Evolutionary conservation across 2,888 invertebrate species (phyloP), one percentile per base, ranked within the genome.

Genomic region (Cosmia pyralina): DNA sequence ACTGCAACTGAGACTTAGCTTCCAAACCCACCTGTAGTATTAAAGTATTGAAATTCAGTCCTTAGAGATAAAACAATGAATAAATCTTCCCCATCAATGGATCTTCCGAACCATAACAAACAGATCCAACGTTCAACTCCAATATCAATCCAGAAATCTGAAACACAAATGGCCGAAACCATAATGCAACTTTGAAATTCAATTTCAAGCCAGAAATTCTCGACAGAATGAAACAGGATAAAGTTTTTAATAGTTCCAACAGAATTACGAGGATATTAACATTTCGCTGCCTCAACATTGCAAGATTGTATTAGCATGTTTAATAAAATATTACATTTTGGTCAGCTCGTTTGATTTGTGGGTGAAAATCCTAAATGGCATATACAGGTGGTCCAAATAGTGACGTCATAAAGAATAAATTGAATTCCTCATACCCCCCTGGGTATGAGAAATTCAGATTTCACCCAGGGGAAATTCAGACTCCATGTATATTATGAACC

Each of bases 231-330:
- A 81, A 85, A 83, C 83, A 73, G 64, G 78, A 75, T 72, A 77
- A 86, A 82, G 80, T 86, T 85, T 86, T 86, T 85, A 80, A 85
- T 82, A 84, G 84, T 84, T 86, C 44, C 69, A 73, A 82, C 72
- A 72, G 64, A 74, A 85, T 84, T 75, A 82, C 66, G 75, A 65
- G 60, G 75, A 65, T 83, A 85, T 84, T 82, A 84, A 79, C 80
- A 84, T 85, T 84, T 80, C 46, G 44, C 55, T 65, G 73, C 59
- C 50, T 70, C 59, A 72, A 85, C 79, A 83, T 69, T 85, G 86
- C 71, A 77, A 79, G 72, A 75, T 69, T 73, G 72, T 79, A 71
- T 78, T 69, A 69, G 66, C 75, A 74, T 81, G 59, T 77, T 77
- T 79, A 59, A 79, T 70, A 67, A 80, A 72, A 65, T 76, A 83